A percentile compares a stretch with the other conserved stretches of the same genome.
Evolutionary conservation across 2,888 invertebrate species (phyloP).

Genomic region (Phytoseiulus persimilis): DNA sequence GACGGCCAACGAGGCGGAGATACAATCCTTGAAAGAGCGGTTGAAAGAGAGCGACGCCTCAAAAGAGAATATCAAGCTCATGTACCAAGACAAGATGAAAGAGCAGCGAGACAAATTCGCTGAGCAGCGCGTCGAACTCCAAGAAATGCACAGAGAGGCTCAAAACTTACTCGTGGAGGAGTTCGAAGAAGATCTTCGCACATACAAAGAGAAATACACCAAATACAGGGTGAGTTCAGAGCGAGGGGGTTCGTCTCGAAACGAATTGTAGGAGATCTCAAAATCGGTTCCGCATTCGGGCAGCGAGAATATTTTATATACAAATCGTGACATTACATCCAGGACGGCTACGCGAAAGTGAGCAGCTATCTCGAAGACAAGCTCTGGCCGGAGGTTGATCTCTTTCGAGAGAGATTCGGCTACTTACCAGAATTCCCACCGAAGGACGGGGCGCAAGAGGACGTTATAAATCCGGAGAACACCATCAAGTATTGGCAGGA

Average conservation of each 20-base stretch:
- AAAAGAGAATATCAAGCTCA: conserved; percentile 18
- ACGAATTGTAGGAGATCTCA: no score
- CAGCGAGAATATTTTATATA: not conserved
- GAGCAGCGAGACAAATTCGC: conserved; percentile 24
- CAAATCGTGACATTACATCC: not conserved
- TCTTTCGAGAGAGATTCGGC: conserved; percentile 23
- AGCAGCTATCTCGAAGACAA: conserved; percentile 1
- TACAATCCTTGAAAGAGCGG: not conserved
- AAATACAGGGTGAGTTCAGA: conserved; percentile 14
- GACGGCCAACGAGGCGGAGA: not conserved
- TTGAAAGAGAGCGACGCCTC: not conserved
- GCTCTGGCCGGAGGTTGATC: conserved; percentile 11
- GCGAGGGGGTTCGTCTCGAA: no score
- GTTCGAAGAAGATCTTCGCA: conserved; percentile 6
- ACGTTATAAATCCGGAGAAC: not conserved
- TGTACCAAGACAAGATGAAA: conserved; percentile 31
- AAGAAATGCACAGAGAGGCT: not conserved
- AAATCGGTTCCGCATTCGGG: no score
- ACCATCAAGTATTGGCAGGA: conserved; percentile 12
- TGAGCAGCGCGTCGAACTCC: not conserved
- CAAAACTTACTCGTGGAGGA: not conserved
- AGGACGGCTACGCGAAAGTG: conserved; percentile 14
- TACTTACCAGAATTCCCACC: conserved; percentile 15
- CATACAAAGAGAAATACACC: conserved; percentile 28
- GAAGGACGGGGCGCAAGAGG: not conserved